Evolutionary conservation across 1,140 invertebrate species (phyloP).

Genomic region (Mya arenaria): DNA sequence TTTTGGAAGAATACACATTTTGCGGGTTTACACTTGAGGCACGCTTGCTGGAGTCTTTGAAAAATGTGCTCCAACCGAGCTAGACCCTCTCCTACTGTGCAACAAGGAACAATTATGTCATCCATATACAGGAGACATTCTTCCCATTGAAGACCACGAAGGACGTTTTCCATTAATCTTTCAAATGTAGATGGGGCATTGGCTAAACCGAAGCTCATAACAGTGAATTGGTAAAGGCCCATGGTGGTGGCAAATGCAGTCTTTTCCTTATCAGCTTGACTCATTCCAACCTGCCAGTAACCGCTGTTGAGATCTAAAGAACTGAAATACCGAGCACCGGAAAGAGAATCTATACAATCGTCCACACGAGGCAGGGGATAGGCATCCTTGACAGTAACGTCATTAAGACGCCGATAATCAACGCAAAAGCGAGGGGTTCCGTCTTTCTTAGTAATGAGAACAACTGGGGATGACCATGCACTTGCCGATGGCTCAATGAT

Average conservation of each 20-base stretch:
- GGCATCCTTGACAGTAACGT: background rate
- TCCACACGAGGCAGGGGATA: background rate
- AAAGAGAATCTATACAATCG: background rate
- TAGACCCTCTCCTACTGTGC: no score
- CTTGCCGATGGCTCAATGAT: background rate
- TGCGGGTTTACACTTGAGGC: conserved; percentile 80
- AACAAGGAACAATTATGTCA: conserved; percentile 49
- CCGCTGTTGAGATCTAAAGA: background rate
- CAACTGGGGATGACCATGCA: background rate
- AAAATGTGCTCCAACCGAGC: no score
- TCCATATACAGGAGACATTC: conserved; percentile 51
- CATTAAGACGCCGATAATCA: background rate
- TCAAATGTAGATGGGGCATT: conserved; percentile 62
- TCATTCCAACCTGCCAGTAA: background rate
- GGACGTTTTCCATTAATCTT: conserved; percentile 63
- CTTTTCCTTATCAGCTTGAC: background rate
- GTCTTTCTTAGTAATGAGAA: background rate
- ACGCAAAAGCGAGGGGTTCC: background rate
- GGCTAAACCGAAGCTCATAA: conserved; percentile 33
- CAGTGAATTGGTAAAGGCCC: conserved; percentile 54
- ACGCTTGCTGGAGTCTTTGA: conserved; percentile 36
- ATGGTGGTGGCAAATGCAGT: background rate
- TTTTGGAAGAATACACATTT: conserved; percentile 81
- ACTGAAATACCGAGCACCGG: background rate
- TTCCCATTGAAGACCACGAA: conserved; percentile 52